These are phyloP conservation scores for Odontomachus brunneus DNA, from an alignment of 1,140 invertebrate genomes.

Conservation along the genomic window DNA sequence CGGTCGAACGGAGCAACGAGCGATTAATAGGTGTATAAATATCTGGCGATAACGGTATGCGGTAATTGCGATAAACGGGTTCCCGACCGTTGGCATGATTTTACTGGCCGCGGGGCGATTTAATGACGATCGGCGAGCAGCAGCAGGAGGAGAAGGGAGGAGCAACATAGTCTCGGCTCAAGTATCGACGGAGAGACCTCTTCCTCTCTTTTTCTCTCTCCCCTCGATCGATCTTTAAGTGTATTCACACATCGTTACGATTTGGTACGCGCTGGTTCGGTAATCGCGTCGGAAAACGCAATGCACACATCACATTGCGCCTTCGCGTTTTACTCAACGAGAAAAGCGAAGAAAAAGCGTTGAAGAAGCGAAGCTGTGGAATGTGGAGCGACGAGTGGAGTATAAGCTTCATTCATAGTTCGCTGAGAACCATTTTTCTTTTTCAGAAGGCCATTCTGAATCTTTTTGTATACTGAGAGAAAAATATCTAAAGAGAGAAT, in stretches of 20 bases:
- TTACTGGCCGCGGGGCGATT: not conserved
- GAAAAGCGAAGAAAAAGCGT: no score
- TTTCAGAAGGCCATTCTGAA: no score
- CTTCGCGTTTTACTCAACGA: not conserved
- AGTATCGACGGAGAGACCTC: not conserved
- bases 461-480: no score
- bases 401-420: not conserved
- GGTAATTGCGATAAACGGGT: slow-evolving; percentile 50
- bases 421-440: no score
- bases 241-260: slow-evolving; percentile 3
- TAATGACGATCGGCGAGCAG: slow-evolving; percentile 9
- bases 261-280: not conserved
- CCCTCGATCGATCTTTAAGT: slow-evolving; percentile 3
- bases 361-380: not conserved
- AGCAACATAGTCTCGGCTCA: not conserved
- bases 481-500: no score
- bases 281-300: not conserved
- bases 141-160: not conserved
- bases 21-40: slow-evolving; percentile 49
- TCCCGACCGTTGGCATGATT: slow-evolving; percentile 19
- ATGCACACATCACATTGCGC: not conserved
- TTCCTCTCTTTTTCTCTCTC: not conserved
- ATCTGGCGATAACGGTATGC: slow-evolving; percentile 49
- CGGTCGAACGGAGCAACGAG: not conserved
- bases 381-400: not conserved